These are phyloP conservation scores for Tetragnatha versicolor DNA, from an alignment of 1,140 invertebrate genomes.

Conservation along the genomic window DNA sequence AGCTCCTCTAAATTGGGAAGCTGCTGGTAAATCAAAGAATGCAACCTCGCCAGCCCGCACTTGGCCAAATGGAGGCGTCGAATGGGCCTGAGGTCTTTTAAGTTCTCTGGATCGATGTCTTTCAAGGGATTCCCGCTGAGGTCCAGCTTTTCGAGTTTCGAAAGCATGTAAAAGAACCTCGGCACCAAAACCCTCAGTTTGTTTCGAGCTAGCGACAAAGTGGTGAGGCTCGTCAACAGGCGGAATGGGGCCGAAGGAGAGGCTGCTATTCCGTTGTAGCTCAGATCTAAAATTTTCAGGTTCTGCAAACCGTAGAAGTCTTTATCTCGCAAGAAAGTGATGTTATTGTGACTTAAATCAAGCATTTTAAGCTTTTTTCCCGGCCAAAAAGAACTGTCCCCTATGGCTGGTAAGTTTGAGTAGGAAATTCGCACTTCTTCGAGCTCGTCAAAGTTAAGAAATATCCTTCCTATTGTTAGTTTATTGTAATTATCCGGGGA, in stretches of 20 bases:
- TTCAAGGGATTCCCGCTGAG: slow-evolving; percentile 77
- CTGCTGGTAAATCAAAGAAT: slow-evolving; percentile 58
- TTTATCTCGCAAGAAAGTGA: slow-evolving; percentile 70
- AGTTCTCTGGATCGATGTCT: slow-evolving; percentile 72
- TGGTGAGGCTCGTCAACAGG: slow-evolving; percentile 71
- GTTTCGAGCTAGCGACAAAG: slow-evolving; percentile 76
- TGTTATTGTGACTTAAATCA: slow-evolving; percentile 79
- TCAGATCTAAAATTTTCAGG: slow-evolving; percentile 65
- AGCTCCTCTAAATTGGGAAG: slow-evolving; percentile 58
- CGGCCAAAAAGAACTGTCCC: slow-evolving; percentile 79
- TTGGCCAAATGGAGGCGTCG: slow-evolving; percentile 72
- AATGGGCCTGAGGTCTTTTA: slow-evolving; percentile 62
- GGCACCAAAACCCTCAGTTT: slow-evolving; percentile 73
- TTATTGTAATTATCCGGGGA: slow-evolving; percentile 72
- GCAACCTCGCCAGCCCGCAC: slow-evolving; percentile 57
- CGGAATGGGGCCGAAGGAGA: slow-evolving; percentile 76
- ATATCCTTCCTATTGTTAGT: slow-evolving; percentile 77
- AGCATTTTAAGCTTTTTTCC: slow-evolving; percentile 73
- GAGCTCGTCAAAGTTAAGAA: slow-evolving; percentile 72
- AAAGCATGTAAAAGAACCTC: slow-evolving; percentile 73
- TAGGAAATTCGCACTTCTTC: slow-evolving; percentile 78
- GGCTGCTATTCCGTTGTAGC: slow-evolving; percentile 66
- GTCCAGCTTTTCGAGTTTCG: slow-evolving; percentile 74
- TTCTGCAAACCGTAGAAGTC: slow-evolving; percentile 65
- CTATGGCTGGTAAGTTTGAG: slow-evolving; percentile 79